Evolutionary conservation across 2,113 vertebrate species (phyloP).

Genomic region (Cynopterus brachyotis): DNA sequence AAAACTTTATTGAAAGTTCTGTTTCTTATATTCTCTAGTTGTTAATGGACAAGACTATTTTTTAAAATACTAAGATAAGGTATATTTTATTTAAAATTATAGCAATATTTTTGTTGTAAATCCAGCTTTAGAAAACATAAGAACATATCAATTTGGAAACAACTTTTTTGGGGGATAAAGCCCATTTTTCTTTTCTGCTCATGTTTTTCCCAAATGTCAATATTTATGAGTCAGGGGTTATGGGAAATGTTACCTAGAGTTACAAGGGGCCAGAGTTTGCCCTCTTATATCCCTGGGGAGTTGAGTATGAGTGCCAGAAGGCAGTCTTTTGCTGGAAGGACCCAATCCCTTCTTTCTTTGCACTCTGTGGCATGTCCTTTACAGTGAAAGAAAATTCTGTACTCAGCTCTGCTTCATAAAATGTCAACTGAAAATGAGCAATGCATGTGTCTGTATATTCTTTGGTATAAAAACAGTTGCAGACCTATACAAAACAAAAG

Average conservation of each 20-base stretch:
- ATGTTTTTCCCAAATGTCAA: constrained; percentile 69
- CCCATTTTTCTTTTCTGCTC: background rate
- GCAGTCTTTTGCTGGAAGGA: constrained; percentile 8
- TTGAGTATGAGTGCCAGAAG: constrained; percentile 13
- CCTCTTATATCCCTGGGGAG: background rate
- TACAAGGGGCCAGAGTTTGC: constrained; percentile 25
- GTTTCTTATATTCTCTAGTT: constrained; percentile 29
- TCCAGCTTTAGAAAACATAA: constrained; percentile 41
- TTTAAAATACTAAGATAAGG: background rate
- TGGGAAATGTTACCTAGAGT: constrained; percentile 75
- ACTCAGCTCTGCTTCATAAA: background rate
- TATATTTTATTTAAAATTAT: constrained; percentile 47
- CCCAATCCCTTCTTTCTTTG: background rate
- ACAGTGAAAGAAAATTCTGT: constrained; percentile 54
- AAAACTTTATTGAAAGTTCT: background rate
- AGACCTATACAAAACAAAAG: background rate
- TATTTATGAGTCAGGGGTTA: constrained; percentile 74
- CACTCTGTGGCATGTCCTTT: constrained; percentile 15
- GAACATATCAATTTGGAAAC: constrained; percentile 40
- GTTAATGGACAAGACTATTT: constrained; percentile 1
- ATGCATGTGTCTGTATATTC: background rate
- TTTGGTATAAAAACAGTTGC: background rate
- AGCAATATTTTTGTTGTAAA: background rate
- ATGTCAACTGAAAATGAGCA: background rate
- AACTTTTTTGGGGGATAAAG: background rate